A percentile compares a stretch with the other conserved stretches of the same genome.
Evolutionary conservation across 1,140 invertebrate genomes (phyloP).

Genomic region (Mylabris phalerata): DNA sequence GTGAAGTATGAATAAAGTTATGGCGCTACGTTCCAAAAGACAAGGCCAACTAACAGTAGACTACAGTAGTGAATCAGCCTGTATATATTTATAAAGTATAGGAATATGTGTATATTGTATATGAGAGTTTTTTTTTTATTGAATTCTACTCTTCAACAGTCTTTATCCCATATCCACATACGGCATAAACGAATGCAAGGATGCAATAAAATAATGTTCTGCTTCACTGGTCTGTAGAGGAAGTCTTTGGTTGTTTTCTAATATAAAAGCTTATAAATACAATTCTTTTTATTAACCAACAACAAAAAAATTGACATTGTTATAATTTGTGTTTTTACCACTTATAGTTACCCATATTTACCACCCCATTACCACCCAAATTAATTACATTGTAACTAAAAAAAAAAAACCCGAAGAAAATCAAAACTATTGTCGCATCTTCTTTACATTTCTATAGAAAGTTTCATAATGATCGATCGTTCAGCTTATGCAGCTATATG

Average conservation of each 20-base stretch:
- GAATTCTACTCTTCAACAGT: too few relatives aligned
- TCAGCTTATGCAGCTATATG: background rate
- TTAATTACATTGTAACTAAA: too few relatives aligned
- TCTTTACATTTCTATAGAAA: too few relatives aligned
- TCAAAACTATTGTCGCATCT: too few relatives aligned
- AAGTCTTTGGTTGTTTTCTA: constrained; percentile 19
- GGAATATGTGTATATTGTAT: constrained; percentile 7
- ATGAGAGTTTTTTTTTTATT: background rate
- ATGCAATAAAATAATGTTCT: constrained; percentile 24
- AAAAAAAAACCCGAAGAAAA: too few relatives aligned
- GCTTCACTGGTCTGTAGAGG: constrained; percentile 16
- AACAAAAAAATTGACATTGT: too few relatives aligned
- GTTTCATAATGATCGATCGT: background rate
- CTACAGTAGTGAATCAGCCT: background rate
- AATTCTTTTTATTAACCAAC: too few relatives aligned
- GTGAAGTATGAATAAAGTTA: background rate
- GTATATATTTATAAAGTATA: constrained; percentile 15
- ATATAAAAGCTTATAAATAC: constrained; percentile 5
- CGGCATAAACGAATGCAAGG: background rate
- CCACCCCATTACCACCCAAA: too few relatives aligned
- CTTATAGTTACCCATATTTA: too few relatives aligned
- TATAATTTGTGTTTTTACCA: too few relatives aligned
- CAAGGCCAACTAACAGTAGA: too few relatives aligned
- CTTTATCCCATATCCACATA: background rate
- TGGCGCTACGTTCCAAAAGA: too few relatives aligned